Base-by-base conservation (phyloP, 2,113 vertebrate species). In the Ammodytes dubius region DNA sequence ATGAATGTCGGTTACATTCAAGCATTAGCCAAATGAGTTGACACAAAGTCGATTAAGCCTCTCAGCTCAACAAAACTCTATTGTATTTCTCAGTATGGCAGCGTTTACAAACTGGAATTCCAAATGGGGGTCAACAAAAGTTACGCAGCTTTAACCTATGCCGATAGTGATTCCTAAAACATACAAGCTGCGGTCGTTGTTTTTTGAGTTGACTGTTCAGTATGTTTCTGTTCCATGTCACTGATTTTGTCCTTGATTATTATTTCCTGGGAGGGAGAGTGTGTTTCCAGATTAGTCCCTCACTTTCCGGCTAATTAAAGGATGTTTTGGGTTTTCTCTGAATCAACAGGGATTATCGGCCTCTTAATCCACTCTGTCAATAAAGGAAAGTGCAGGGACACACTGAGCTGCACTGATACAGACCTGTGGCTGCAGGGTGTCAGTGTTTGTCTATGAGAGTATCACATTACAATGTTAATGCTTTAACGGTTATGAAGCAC, bases 281-380 rank as follows among this genome's bases (percentile, higher is more conserved):
- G 74, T 85, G 78, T 80, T 79, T 54, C 58, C 45, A 86, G 89
- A 90, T 91, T 75, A 85, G 77, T 50, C 9, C 70, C 71, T 27
- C 27, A 80, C 65, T 74, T 86, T 80, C 68, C 57, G 67, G 15
- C 85, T 89, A 87, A 92, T 93, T 89, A 90, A 91, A 90, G 88
- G 88, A 91, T 88, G 87, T 93, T 94, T 91, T 71, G 78, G 72
- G 27, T 69, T 93, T 88, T 84, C 81, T 77, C 84, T 60, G 76
- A 91, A 82, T 91, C 83, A 63, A 15, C 58, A 49, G 56, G 67
- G 74, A 87, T 90, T 81, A 80, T 82, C 85, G 37, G 90, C 58
- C 81, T 46, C 79, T 77, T 90, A 90, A 93, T 93, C 78, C 87
- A 65, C 85, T 91, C 90, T 84, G 88, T 93, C 93, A 94, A 89